phyloP scores from a whole-genome alignment of 2,797 vertebrate species.

The Rhinophrynus dorsalis region DNA sequence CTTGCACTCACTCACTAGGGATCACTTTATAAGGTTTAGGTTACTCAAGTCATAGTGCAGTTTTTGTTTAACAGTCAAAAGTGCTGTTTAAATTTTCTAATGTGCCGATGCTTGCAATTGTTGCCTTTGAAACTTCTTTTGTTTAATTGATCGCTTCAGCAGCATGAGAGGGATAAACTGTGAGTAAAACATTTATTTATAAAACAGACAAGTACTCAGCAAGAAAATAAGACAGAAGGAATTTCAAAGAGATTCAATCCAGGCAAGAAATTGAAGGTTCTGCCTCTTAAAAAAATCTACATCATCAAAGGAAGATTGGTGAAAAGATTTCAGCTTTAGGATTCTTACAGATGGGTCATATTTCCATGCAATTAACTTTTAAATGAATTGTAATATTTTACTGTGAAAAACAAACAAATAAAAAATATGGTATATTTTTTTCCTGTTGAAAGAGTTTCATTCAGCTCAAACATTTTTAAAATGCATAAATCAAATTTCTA shows the following conservation, averaged over 20 bases:
- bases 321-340: background rate
- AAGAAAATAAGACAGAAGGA: background rate
- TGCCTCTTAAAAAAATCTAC: background rate
- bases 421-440: no score
- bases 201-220: background rate
- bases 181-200: slow-evolving; percentile 29
- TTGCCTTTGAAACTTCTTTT: slow-evolving; percentile 4
- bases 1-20: no score
- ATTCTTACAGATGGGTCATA: background rate
- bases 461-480: no score
- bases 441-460: no score
- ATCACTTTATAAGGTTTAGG: no score
- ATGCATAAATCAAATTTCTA: no score
- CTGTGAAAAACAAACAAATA: no score
- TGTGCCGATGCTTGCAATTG: background rate
- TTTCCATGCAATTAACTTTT: no score
- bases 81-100: slow-evolving; percentile 27
- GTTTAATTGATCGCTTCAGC: slow-evolving; percentile 19
- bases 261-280: background rate
- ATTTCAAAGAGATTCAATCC: background rate
- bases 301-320: background rate
- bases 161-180: slow-evolving; percentile 19
- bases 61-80: slow-evolving; percentile 13
- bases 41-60: no score
- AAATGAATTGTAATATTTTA: no score